Base-by-base conservation (phyloP, 2,888 invertebrate species). In the Yponomeuta plumbellus region DNA sequence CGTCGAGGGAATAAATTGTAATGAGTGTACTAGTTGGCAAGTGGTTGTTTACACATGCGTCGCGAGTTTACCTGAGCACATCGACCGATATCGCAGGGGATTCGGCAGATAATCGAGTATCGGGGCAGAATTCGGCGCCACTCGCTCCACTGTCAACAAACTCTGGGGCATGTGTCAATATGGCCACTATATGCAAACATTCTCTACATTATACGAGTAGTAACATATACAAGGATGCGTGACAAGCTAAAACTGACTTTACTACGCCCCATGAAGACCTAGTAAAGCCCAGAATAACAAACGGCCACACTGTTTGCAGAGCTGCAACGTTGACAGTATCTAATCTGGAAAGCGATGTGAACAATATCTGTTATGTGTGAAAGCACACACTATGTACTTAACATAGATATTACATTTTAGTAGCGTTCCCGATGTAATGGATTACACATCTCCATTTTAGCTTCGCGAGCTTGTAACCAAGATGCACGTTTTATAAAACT, bases 181-280 rank as follows among this genome's bases (percentile, higher is more conserved):
- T 17, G 77, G 79, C 80, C 81, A 82, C 79, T 81, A 77, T 79
- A 69, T 75, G 75, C 81, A 87, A 88, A 88, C 84, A 86, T 76
- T 73, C 76, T 52, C 44, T 52, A 52, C 44, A 52, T 52, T 52
- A 13, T 52, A 13, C 44, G 8, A 34, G 34, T 34, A 34, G 34
- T 17, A 52, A 52, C 17, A 77, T 77, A 40, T 52, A 13, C 22
- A 2, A 21, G 13, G 21, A 11, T n/a, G 39, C 20, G 17, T 62
- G 62, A 39, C 11, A 39, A 23, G 26, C 26, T 26, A 61, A 61
- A 34, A 23, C 23, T n/a, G 34, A 22, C 61, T 34, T n/a, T 61
- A 61, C 23, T 20, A 39, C 61, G 59, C 13, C 61, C 26, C 26
- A 26, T n/a, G 34, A n/a, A 34, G 62, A 40, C 11, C 26, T 34